Evolutionary conservation across 2,797 vertebrate species (phyloP).

Genomic region (Acrocephalus scirpaceus): DNA sequence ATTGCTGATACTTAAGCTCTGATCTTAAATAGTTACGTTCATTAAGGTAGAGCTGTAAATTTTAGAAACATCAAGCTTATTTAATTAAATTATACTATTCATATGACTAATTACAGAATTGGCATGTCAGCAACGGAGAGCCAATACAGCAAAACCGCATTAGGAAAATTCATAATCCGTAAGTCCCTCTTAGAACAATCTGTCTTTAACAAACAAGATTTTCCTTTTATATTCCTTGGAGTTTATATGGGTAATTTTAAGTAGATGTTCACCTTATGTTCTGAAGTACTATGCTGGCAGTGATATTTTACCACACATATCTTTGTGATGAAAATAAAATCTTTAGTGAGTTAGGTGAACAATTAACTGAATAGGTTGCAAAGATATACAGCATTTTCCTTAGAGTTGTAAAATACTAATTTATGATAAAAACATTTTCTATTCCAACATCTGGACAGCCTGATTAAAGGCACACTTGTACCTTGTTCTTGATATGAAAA

Average conservation of each 20-base stretch:
- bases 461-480: neutral
- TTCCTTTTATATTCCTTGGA: neutral
- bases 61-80: neutral
- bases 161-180: neutral
- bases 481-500: neutral
- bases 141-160: neutral
- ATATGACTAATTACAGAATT: neutral
- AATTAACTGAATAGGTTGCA: neutral
- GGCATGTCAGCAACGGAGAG: neutral
- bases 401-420: neutral
- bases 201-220: neutral
- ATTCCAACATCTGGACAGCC: neutral
- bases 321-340: neutral
- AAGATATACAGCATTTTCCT: neutral
- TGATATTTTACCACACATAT: neutral
- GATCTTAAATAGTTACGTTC: neutral
- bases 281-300: neutral
- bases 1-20: neutral
- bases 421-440: neutral
- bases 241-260: neutral
- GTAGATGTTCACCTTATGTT: neutral
- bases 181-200: neutral
- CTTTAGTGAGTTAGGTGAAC: neutral
- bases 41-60: neutral
- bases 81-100: neutral